A percentile compares a stretch with the other conserved stretches of the same genome.
These are phyloP conservation scores for Ageneiosus marmoratus DNA, from an alignment of 2,113 vertebrate species.

Conservation along the genomic window DNA sequence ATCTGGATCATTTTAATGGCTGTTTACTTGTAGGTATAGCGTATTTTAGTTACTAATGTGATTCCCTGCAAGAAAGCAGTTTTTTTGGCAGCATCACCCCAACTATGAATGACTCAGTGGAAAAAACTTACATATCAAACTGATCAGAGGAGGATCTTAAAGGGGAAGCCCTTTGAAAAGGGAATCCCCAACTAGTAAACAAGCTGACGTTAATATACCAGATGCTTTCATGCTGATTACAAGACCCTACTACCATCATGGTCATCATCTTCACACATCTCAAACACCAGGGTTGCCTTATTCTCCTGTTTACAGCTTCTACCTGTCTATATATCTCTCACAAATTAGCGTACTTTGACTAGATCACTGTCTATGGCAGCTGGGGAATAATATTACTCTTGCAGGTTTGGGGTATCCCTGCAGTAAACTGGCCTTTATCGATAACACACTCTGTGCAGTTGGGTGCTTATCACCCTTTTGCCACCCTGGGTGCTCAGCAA, in stretches of 20 bases:
- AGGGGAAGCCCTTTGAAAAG: slow-evolving; percentile 43
- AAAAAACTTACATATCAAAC: slow-evolving; percentile 33
- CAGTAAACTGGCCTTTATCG: slow-evolving; percentile 65
- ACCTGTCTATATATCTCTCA: not conserved
- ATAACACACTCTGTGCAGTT: slow-evolving; percentile 63
- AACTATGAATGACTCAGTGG: slow-evolving; percentile 39
- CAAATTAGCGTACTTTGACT: not conserved
- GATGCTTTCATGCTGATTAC: slow-evolving; percentile 58
- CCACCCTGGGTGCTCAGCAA: slow-evolving; percentile 48
- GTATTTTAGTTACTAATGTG: not conserved
- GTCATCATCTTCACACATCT: not conserved
- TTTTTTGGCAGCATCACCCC: not conserved
- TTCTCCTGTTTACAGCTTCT: not conserved
- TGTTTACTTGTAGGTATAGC: not conserved
- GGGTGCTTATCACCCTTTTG: slow-evolving; percentile 63
- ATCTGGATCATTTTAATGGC: not conserved
- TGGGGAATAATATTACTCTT: not conserved
- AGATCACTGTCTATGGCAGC: not conserved
- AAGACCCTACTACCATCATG: not conserved
- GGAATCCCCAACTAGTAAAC: slow-evolving; percentile 70
- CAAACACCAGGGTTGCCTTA: not conserved
- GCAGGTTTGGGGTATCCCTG: slow-evolving; percentile 74
- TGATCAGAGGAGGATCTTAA: slow-evolving; percentile 40
- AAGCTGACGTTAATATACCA: slow-evolving; percentile 60
- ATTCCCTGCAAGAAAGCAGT: not conserved